These are phyloP conservation scores for Drosophila nigricruria DNA, from an alignment of 2,888 invertebrate species.

Conservation along the genomic window DNA sequence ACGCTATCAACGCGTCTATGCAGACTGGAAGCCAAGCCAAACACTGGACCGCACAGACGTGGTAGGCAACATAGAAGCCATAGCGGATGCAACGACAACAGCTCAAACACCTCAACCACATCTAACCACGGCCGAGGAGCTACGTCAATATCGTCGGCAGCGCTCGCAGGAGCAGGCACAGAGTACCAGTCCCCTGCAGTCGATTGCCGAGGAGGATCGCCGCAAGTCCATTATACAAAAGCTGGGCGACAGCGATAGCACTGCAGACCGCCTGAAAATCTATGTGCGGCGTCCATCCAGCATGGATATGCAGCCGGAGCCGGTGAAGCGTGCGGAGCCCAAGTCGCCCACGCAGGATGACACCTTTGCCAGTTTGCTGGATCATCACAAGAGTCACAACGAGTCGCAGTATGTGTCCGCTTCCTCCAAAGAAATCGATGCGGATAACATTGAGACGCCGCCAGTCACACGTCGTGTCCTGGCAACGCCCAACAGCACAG, in stretches of 20 bases:
- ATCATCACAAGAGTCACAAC: conserved; percentile 78
- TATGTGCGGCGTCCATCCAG: conserved; percentile 87
- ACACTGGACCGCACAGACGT: conserved; percentile 93
- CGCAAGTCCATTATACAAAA: conserved; percentile 87
- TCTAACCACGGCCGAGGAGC: conserved; percentile 86
- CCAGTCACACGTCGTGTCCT: conserved; percentile 90
- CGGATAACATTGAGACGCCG: conserved; percentile 96
- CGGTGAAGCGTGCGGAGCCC: conserved; percentile 29
- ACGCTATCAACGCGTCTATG: conserved; percentile 88
- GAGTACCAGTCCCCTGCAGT: conserved; percentile 86
- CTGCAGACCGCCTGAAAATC: conserved; percentile 87
- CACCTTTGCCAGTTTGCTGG: conserved; percentile 71
- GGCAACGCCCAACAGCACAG: conserved; percentile 73
- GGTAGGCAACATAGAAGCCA: conserved; percentile 93
- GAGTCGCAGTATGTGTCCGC: conserved; percentile 58
- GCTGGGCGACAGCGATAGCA: conserved; percentile 86
- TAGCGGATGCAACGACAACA: conserved; percentile 88
- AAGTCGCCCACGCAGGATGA: conserved; percentile 63
- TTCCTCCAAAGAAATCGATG: conserved; percentile 92
- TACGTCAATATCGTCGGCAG: conserved; percentile 87
- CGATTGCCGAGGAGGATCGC: conserved; percentile 89
- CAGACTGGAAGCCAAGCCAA: conserved; percentile 92
- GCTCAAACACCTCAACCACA: conserved; percentile 86
- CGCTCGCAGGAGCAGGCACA: conserved; percentile 86
- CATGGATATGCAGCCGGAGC: conserved; percentile 48